A percentile compares a stretch with the other conserved stretches of the same genome.
Conservation (phyloP, 37 sponge, comb jelly and placozoan species). For the Spongilla lacustris region DNA sequence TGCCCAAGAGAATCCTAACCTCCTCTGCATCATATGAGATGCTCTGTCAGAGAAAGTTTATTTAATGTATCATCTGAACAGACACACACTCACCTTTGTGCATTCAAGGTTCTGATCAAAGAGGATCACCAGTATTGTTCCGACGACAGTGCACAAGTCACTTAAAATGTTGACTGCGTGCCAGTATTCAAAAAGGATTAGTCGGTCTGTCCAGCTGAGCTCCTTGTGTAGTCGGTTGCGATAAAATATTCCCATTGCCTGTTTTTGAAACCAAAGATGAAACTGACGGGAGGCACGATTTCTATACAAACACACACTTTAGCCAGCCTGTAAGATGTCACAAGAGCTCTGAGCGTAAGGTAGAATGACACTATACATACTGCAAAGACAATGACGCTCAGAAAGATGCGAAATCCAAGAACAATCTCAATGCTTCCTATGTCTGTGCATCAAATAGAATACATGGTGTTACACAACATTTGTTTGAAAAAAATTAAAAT, state of each 20-base stretch:
- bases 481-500: too few relatives aligned
- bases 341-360: constrained; percentile 17
- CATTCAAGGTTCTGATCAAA: not conserved
- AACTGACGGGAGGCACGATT: not conserved
- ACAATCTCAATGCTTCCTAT: not conserved
- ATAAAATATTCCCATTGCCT: constrained; percentile 69
- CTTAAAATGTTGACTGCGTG: constrained; percentile 34
- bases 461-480: not conserved
- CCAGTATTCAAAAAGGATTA: constrained; percentile 42
- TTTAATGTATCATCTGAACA: not conserved
- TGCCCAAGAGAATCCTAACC: constrained; percentile 46
- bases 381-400: constrained; percentile 30
- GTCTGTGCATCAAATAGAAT: too few relatives aligned
- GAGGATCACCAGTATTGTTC: constrained; percentile 36
- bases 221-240: constrained; percentile 12
- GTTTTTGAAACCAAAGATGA: not conserved
- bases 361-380: constrained; percentile 24
- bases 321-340: constrained; percentile 27
- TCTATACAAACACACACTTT: constrained; percentile 6
- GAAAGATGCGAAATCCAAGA: not conserved
- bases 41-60: not conserved
- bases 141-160: constrained; percentile 38
- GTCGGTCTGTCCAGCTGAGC: constrained; percentile 60
- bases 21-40: not conserved
- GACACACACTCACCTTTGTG: not conserved